A percentile compares a stretch with the other conserved stretches of the same genome.
Conservation (phyloP, 2,888 invertebrate species). For the Geotrupes spiniger region DNA sequence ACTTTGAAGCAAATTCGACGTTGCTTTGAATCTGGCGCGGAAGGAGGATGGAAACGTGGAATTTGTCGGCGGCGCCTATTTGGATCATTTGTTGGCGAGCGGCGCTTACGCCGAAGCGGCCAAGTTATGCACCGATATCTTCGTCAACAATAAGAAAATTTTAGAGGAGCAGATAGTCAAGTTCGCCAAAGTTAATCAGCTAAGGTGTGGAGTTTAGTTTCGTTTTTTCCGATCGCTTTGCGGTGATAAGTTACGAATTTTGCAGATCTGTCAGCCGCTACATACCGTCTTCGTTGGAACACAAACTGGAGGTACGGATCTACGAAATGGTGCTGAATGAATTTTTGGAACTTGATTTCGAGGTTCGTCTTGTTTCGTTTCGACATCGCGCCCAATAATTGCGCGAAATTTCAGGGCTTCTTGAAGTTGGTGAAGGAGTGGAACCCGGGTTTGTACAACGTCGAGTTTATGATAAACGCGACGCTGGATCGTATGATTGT, state of each 20-base stretch:
- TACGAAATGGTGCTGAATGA: slow-evolving; percentile 95
- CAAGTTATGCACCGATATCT: slow-evolving; percentile 77
- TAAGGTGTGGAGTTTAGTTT: slow-evolving; percentile 50
- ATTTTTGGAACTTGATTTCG: slow-evolving; percentile 79
- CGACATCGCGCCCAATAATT: no score
- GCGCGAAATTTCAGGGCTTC: slow-evolving; percentile 60
- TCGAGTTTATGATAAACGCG: slow-evolving; percentile 79
- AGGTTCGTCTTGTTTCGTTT: slow-evolving; percentile 50
- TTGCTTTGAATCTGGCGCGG: slow-evolving; percentile 80
- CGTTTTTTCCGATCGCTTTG: no score
- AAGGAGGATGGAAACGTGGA: slow-evolving; percentile 55
- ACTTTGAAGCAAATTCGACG: slow-evolving; percentile 65
- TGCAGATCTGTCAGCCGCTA: slow-evolving; percentile 71
- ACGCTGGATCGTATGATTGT: slow-evolving; percentile 76
- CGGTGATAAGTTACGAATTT: no score
- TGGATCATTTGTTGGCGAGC: slow-evolving; percentile 73
- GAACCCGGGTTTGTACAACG: slow-evolving; percentile 80
- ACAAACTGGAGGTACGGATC: slow-evolving; percentile 74
- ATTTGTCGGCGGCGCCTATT: slow-evolving; percentile 69
- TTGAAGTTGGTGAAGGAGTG: slow-evolving; percentile 82
- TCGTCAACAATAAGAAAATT: slow-evolving; percentile 74
- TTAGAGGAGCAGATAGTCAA: slow-evolving; percentile 94
- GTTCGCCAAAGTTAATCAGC: slow-evolving; percentile 79
- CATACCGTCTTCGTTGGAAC: slow-evolving; percentile 71
- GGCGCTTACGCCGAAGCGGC: slow-evolving; percentile 80